Evolutionary conservation across 2,888 invertebrate species (phyloP), one percentile per base, ranked within the genome.

Genomic region (Alcis repandata): DNA sequence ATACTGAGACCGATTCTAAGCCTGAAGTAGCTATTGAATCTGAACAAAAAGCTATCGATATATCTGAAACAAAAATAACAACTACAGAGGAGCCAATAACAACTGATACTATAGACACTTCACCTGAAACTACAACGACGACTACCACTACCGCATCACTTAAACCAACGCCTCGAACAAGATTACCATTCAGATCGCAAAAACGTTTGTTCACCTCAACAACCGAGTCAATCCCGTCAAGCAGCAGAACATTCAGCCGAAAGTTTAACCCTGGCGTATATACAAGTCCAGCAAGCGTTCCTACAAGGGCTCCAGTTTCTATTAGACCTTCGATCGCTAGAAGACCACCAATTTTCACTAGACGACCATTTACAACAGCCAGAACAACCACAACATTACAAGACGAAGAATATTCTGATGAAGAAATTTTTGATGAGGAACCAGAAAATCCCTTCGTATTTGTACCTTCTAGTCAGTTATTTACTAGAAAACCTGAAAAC

Each of bases 231-330:
- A 63, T 84, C 11, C 81, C 89, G 41, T 86, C 88, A 11, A 91
- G 90, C 41, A 91, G 86, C 65, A 86, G 87, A 80, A 83, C 83
- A n/a, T 94, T 90, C 59, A 94, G 94, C 66, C 88, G 94, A 17
- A 93, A 93, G 80, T 94, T 85, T 72, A 93, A 91, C 69, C 89
- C 88, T 49, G 93, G 93, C 20, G 90, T 80, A 6, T 94, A 92
- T 53, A 93, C 94, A 15, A 93, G 92, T 58, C 93, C 94, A 40
- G 77, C 91, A 2, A 82, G 91, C 7, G 78, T 84, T 33, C 43
- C 70, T 43, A 89, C 90, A 8, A 85, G 84, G 72, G 81, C 85
- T 40, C 75, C 84, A 17, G 63, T 70, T 15, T 57, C 65, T 15
- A 84, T 89, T 48, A 85, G 78, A 71, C 82, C 86, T 51, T 72